These are phyloP conservation scores for Zophobas atratus DNA, from an alignment of 1,140 invertebrate genomes.

Conservation along the genomic window DNA sequence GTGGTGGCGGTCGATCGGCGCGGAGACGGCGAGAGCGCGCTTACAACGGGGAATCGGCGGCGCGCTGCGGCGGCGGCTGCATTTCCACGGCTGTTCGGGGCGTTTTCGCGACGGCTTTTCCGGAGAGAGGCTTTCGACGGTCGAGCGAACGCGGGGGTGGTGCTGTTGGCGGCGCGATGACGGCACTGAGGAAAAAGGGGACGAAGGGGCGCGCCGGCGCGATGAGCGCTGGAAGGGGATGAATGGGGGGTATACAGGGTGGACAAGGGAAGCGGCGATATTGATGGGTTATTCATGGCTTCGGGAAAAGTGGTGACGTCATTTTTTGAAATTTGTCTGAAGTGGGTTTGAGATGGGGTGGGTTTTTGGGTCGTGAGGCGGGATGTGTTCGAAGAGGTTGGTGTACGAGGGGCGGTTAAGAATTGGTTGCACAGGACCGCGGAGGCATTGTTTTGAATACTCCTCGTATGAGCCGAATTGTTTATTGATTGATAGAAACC, in stretches of 20 bases:
- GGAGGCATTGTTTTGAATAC: too few relatives aligned
- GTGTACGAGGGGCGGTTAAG: too few relatives aligned
- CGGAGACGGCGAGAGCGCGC: neutral
- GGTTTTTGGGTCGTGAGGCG: too few relatives aligned
- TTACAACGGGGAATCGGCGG: neutral
- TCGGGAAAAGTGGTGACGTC: neutral
- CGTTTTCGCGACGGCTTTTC: neutral
- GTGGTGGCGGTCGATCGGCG: conserved; percentile 30
- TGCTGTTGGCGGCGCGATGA: conserved; percentile 5
- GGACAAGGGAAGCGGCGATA: neutral
- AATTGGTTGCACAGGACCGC: too few relatives aligned
- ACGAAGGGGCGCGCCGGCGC: conserved; percentile 22
- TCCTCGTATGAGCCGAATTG: too few relatives aligned
- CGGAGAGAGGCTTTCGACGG: neutral
- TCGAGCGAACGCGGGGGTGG: neutral
- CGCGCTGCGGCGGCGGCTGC: neutral
- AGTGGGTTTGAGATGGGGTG: too few relatives aligned
- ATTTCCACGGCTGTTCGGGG: neutral
- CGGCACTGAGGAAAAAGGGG: conserved; percentile 21
- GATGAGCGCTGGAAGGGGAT: neutral
- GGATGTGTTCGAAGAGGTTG: too few relatives aligned
- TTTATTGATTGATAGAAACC: too few relatives aligned
- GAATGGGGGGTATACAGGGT: conserved; percentile 20
- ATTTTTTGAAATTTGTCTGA: too few relatives aligned
- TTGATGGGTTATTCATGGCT: neutral